Percentiles rank a stretch among this genome's conserved stretches.
phyloP scores from a whole-genome alignment of 2,888 invertebrate species.

The Linyphia triangularis region DNA sequence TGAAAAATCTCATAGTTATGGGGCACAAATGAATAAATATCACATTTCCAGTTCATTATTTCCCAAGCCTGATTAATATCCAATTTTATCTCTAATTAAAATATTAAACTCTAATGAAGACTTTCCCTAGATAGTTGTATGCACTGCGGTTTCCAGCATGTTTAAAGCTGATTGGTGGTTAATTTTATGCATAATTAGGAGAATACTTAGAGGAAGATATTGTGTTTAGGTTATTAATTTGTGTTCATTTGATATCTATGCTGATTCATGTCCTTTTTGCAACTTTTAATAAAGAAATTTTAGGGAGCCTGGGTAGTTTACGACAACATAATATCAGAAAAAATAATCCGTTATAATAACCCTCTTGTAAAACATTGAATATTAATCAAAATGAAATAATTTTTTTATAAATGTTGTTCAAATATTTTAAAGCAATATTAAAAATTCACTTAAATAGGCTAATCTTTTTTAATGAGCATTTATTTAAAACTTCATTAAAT shows the following conservation, averaged over 20 bases:
- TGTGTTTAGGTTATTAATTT: constrained; percentile 2
- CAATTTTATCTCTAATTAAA: constrained; percentile 40
- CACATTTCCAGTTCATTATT: background rate
- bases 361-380: background rate
- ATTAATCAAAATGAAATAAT: background rate
- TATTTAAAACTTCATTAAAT: too few species aligned
- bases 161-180: background rate
- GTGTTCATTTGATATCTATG: background rate
- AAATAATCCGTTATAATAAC: background rate
- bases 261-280: background rate
- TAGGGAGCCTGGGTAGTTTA: too few species aligned
- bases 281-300: too few species aligned
- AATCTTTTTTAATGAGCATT: too few species aligned
- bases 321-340: background rate
- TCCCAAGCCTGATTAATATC: background rate
- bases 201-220: too few species aligned
- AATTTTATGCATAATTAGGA: constrained; percentile 28
- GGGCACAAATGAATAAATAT: constrained; percentile 10
- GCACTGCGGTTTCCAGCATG: background rate
- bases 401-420: background rate
- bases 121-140: background rate
- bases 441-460: too few species aligned
- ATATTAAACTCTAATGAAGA: constrained; percentile 21
- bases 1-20: too few species aligned
- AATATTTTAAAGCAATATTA: background rate